phyloP scores from a whole-genome alignment of 2,797 vertebrate species.

The Remorina albescens region DNA sequence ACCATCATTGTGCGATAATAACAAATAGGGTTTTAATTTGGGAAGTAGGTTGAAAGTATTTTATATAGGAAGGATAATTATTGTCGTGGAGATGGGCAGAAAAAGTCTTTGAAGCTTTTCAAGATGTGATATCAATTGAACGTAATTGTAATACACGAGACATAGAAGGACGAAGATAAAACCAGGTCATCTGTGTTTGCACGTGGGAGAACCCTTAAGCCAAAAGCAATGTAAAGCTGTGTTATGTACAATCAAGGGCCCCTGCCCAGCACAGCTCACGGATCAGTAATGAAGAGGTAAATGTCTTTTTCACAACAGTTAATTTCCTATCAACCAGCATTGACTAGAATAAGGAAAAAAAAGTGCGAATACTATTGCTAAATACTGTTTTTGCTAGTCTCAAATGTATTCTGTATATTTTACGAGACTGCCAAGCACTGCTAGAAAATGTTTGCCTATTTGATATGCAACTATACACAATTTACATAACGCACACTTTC shows the following conservation, averaged over 20 bases:
- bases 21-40: background rate
- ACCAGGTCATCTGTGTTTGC: constrained; percentile 63
- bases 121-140: constrained; percentile 2
- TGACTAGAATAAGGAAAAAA: constrained; percentile 76
- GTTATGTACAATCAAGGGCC: constrained; percentile 75
- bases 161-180: constrained; percentile 41
- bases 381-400: constrained; percentile 79
- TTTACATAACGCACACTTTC: constrained; percentile 46
- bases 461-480: constrained; percentile 58
- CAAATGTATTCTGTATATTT: constrained; percentile 67
- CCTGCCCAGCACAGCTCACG: constrained; percentile 71
- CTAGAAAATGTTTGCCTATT: constrained; percentile 64
- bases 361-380: constrained; percentile 84
- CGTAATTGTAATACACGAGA: constrained; percentile 24
- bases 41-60: background rate
- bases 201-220: constrained; percentile 63
- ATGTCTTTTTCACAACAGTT: constrained; percentile 79
- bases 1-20: background rate
- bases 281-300: constrained; percentile 78
- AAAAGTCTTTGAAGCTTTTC: background rate
- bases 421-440: constrained; percentile 70
- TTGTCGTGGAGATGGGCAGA: background rate
- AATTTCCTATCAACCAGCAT: constrained; percentile 73
- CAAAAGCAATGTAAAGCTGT: constrained; percentile 69
- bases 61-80: background rate